These are phyloP conservation scores for Nesidiocoris tenuis DNA, from an alignment of 2,888 invertebrate genomes.

Conservation along the genomic window DNA sequence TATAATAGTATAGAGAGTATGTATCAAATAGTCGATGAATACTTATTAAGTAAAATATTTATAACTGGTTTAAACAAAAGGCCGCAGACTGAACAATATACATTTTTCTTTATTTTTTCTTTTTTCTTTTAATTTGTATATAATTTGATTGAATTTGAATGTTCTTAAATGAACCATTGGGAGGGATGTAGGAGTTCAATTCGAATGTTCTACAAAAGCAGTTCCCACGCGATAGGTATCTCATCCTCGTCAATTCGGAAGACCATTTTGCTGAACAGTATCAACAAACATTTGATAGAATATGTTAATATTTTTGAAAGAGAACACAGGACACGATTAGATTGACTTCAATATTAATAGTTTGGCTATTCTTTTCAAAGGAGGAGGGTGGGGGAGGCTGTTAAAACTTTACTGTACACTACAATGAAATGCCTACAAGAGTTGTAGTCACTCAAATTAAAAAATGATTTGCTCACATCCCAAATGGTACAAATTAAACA, in stretches of 20 bases:
- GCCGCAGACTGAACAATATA: constrained; percentile 45
- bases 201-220: too few species aligned
- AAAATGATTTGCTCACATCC: constrained; percentile 39
- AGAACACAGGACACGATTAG: too few species aligned
- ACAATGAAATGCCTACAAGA: constrained; percentile 31
- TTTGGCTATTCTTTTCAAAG: neutral
- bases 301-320: too few species aligned
- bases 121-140: constrained; percentile 9
- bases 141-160: neutral
- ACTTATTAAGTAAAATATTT: constrained; percentile 49
- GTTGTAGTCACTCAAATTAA: constrained; percentile 33
- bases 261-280: too few species aligned
- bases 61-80: constrained; percentile 49
- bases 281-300: too few species aligned
- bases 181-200: neutral
- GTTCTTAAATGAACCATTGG: neutral
- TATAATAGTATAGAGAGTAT: constrained; percentile 45
- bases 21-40: constrained; percentile 47
- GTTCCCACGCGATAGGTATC: too few species aligned
- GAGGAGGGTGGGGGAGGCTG: neutral
- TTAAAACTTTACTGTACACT: constrained; percentile 30
- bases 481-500: constrained; percentile 33
- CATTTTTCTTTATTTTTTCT: neutral
- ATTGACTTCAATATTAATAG: too few species aligned
- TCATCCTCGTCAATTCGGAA: too few species aligned